phyloP scores from a whole-genome alignment of 1,140 invertebrate genomes.

The Eriosoma lanigerum region DNA sequence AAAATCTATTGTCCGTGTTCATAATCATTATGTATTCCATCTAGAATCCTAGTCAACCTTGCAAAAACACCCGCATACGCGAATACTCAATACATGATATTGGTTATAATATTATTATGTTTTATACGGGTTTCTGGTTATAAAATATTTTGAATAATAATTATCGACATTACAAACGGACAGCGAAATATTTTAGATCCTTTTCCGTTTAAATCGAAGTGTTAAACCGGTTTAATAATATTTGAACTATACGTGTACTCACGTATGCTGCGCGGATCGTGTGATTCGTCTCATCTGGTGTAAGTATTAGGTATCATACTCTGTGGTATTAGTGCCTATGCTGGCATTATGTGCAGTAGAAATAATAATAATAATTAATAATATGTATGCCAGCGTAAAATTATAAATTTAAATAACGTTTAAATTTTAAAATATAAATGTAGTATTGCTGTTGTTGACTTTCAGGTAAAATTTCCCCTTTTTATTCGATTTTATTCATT shows the following conservation, averaged over 20 bases:
- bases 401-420: not conserved
- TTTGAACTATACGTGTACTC: not conserved
- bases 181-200: not conserved
- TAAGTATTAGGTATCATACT: too few relatives aligned
- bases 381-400: too few relatives aligned
- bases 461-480: not conserved
- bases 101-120: not conserved
- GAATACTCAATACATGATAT: not conserved
- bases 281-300: too few relatives aligned
- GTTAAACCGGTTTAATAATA: constrained; percentile 12
- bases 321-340: not conserved
- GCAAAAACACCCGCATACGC: not conserved
- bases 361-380: too few relatives aligned
- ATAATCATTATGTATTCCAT: too few relatives aligned
- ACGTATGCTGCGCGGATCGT: too few relatives aligned
- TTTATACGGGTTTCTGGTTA: not conserved
- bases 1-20: too few relatives aligned
- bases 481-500: not conserved
- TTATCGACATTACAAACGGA: not conserved
- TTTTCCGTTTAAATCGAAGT: constrained; percentile 8
- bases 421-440: too few relatives aligned
- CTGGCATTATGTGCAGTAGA: not conserved
- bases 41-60: too few relatives aligned
- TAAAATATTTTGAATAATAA: not conserved
- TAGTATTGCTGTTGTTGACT: too few relatives aligned